These are phyloP conservation scores for Conops quadrifasciatus DNA, from an alignment of 2,888 invertebrate genomes.

Conservation along the genomic window DNA sequence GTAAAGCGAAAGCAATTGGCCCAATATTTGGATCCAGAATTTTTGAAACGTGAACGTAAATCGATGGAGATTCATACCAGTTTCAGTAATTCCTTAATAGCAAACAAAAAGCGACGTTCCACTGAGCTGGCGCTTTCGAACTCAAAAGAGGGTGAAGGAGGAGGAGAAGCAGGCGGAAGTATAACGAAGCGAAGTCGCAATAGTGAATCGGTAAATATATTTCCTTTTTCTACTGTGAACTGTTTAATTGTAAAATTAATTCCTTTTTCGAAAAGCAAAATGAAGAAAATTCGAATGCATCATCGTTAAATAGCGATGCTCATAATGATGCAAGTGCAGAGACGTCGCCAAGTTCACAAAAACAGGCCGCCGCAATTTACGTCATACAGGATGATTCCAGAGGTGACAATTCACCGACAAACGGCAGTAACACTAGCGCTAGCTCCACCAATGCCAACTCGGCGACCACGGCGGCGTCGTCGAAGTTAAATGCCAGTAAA, in stretches of 20 bases:
- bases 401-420: constrained; percentile 35
- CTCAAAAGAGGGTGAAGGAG: constrained; percentile 43
- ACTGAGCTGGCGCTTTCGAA: constrained; percentile 57
- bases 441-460: constrained; percentile 34
- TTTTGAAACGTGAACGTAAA: constrained; percentile 77
- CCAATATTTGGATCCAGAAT: constrained; percentile 76
- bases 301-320: constrained; percentile 51
- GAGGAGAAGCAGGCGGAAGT: constrained; percentile 27
- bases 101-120: constrained; percentile 63
- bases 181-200: constrained; percentile 50
- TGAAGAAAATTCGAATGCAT: constrained; percentile 64
- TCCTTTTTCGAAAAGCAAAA: constrained; percentile 41
- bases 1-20: constrained; percentile 82
- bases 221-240: background rate
- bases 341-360: constrained; percentile 52
- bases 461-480: constrained; percentile 43
- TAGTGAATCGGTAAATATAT: constrained; percentile 61
- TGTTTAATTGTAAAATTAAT: background rate
- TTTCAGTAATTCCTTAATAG: constrained; percentile 60
- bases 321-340: constrained; percentile 27
- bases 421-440: constrained; percentile 12
- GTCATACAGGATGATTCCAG: constrained; percentile 36
- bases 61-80: constrained; percentile 67
- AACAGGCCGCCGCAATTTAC: constrained; percentile 26
- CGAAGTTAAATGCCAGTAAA: constrained; percentile 37